phyloP scores from a whole-genome alignment of 2,113 vertebrate species.

The Tupaia chinensis region DNA sequence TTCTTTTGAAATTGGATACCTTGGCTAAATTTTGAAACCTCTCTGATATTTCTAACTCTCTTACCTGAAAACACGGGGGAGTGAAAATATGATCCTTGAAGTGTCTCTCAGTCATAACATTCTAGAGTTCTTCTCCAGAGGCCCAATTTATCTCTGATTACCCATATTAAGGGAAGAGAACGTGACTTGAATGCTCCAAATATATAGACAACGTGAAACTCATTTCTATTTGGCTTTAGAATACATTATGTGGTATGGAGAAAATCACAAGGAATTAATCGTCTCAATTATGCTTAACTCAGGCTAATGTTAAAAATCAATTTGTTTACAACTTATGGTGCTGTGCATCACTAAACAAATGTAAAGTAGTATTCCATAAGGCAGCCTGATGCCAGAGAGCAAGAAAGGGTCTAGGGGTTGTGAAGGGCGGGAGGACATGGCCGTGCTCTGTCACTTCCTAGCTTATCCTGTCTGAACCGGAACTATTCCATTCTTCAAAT shows the following conservation, averaged over 20 bases:
- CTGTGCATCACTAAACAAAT: neutral
- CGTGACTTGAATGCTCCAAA: conserved; percentile 37
- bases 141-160: conserved; percentile 6
- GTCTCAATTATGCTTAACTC: conserved; percentile 18
- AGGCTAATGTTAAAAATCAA: conserved; percentile 56
- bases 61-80: neutral
- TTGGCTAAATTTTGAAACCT: neutral
- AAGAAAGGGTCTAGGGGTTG: neutral
- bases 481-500: neutral
- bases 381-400: neutral
- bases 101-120: neutral
- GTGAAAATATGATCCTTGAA: neutral
- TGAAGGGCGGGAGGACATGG: neutral
- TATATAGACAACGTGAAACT: conserved; percentile 5
- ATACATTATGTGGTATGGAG: neutral
- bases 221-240: conserved; percentile 37
- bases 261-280: conserved; percentile 58
- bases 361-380: neutral
- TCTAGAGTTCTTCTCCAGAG: neutral
- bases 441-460: neutral
- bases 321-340: conserved; percentile 1
- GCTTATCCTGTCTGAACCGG: neutral
- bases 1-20: neutral
- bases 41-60: conserved; percentile 13
- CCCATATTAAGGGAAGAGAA: conserved; percentile 19